Base-by-base conservation (phyloP, 2,888 invertebrate species). In the Phyllotreta cruciferae region DNA sequence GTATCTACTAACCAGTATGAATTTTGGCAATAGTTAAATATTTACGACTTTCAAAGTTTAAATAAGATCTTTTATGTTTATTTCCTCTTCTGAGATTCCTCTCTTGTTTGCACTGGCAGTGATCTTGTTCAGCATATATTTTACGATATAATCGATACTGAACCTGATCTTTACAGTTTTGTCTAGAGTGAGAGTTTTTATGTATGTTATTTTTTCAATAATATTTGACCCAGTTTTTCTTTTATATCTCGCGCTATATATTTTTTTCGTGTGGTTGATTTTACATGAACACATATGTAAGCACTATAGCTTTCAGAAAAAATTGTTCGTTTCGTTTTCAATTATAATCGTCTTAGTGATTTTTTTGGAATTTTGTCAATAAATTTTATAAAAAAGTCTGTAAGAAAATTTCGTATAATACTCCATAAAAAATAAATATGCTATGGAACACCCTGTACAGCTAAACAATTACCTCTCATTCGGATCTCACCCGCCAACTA, bases 91-190 rank as follows among this genome's bases (percentile, higher is more conserved):
- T n/a, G 41, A 41, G 10, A 41, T 41, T 41, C 41, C 41, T 10
- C n/a, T 41, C 41, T 41, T 41, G 9, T 41, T 10, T 41, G 41
- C 10, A 41, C 9, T 41, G 24, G 41, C 10, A 10, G 10, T 41
- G n/a, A 41, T 60, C 63, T 58, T 39, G 42, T 60, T 60, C 63
- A 63, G 60, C 58, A 63, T 55, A 60, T 50, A 63, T 55, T 63
- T 63, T 63, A 60, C 54, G 58, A 50, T 49, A 37, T 63, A 63
- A 63, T 63, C 63, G 54, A 63, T 63, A 63, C 42, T 9, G 54
- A 47, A 55, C 42, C 49, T 61, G 50, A 58, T 58, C 50, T 58
- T 58, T 42, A 55, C 37, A 55, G 55, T 63, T 63, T 58, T 58
- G 50, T 58, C 58, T 63, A 58, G 44, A 56, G 37, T 52, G 49